These are phyloP conservation scores for Sminthurinus signatus DNA, from an alignment of 1,140 invertebrate genomes.

Conservation along the genomic window DNA sequence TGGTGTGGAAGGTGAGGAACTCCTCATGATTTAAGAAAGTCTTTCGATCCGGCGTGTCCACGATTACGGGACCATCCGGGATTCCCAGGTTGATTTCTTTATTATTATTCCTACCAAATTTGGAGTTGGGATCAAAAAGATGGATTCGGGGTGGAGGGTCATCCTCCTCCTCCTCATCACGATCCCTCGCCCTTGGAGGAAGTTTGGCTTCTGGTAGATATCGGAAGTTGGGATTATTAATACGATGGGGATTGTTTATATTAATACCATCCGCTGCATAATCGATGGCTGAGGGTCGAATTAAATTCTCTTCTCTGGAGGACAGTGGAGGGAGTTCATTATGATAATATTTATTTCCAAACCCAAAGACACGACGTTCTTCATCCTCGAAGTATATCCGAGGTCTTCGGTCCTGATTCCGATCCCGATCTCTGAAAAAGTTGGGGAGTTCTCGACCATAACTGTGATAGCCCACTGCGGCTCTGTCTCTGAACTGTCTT, in stretches of 20 bases:
- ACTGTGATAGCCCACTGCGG: too few relatives aligned
- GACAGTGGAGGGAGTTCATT: background rate
- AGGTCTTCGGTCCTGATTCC: background rate
- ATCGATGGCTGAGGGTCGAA: slow-evolving; percentile 5
- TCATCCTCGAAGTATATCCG: slow-evolving; percentile 6
- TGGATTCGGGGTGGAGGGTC: slow-evolving; percentile 30
- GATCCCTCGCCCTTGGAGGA: slow-evolving; percentile 10
- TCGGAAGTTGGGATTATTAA: background rate
- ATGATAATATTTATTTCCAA: slow-evolving; percentile 7
- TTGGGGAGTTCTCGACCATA: too few relatives aligned
- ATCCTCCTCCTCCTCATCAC: slow-evolving; percentile 8
- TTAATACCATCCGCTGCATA: background rate
- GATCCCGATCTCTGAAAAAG: too few relatives aligned
- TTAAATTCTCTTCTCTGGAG: slow-evolving; percentile 2
- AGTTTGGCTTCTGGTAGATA: slow-evolving; percentile 17
- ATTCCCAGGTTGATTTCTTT: background rate
- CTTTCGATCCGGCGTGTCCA: slow-evolving; percentile 25
- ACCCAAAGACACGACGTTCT: background rate
- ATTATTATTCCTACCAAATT: background rate
- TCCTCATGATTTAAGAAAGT: slow-evolving; percentile 39
- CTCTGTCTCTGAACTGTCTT: too few relatives aligned
- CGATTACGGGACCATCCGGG: slow-evolving; percentile 1
- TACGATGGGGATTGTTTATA: background rate
- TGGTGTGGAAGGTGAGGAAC: slow-evolving; percentile 37
- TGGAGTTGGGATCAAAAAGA: slow-evolving; percentile 18